Base-by-base conservation (phyloP, 64 coral and sea anemone species). In the Orbicella faveolata region DNA sequence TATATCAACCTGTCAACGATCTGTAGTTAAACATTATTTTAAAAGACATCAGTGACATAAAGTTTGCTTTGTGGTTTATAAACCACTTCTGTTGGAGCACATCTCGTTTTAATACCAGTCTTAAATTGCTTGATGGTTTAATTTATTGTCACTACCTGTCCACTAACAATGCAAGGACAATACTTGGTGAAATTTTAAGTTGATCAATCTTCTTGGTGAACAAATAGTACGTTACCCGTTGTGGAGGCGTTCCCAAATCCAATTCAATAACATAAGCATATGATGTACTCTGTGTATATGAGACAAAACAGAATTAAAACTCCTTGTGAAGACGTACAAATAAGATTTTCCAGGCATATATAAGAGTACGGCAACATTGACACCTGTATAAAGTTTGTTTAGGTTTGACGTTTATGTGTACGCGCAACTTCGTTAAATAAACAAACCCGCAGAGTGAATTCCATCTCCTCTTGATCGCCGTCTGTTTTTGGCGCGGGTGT, bases 231-330 rank as follows among this genome's bases (percentile, higher is more conserved):
- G 21, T 25, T 94, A 98, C 95, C 95, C 89, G 86, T 98, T 98
- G 95, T 19, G 89, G 95, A 63, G 95, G 95, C 0, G 67, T 94
- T 70, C 95, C 95, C 17, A 98, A 25, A 36, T 94, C 92, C 21
- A 98, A 80, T 73, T 98, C 92, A 73, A 94, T 98, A 18, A 98
- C 95, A 92, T 98, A 98, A 21, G 95, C 95, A 57, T 94, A 98
- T 0, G 95, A 98, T 20, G 95, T 98, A 63, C 95, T 98, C 95
- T 98, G 79, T 74, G 17, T 18, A 77, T 26, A 36, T 83, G 55
- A 88, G 44, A 91, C 88, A 70, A 87, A 91, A 88, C 33, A 36
- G 26, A 82, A 73, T 79, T 51, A 80, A 30, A 73, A 20, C 17
- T 83, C 57, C 48, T 12, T 51, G 83, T 54, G 33, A 77, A 34